Evolutionary conservation across 1,140 invertebrate species (phyloP).

Genomic region (Sycophila sp.): DNA sequence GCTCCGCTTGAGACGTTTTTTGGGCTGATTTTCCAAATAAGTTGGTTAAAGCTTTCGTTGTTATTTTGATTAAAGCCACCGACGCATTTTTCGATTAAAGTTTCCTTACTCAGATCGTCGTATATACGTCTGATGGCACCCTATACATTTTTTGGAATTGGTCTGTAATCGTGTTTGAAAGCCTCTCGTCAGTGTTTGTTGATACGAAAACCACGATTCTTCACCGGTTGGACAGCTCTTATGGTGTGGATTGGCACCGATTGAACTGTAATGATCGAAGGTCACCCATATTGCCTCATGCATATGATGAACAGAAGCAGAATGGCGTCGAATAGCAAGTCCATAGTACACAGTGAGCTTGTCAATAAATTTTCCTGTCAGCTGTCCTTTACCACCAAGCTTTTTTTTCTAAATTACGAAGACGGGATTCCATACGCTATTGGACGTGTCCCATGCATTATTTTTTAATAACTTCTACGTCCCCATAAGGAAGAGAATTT

Average conservation of each 20-base stretch:
- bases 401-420: slow-evolving; percentile 20
- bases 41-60: slow-evolving; percentile 20
- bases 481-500: not conserved
- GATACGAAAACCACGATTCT: slow-evolving; percentile 49
- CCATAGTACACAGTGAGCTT: no score
- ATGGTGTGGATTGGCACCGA: slow-evolving; percentile 26
- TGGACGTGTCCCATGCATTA: slow-evolving; percentile 47
- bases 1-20: not conserved
- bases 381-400: not conserved
- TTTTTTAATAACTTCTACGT: slow-evolving; percentile 41
- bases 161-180: not conserved
- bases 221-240: not conserved
- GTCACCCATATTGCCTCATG: slow-evolving; percentile 35
- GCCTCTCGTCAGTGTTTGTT: slow-evolving; percentile 37
- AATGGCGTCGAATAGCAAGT: not conserved
- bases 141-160: not conserved
- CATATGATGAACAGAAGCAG: slow-evolving; percentile 27
- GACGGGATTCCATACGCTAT: slow-evolving; percentile 39
- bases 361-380: not conserved
- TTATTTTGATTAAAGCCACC: slow-evolving; percentile 30
- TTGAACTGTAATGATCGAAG: slow-evolving; percentile 37
- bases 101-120: slow-evolving; percentile 29
- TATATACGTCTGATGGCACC: slow-evolving; percentile 2
- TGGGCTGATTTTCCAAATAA: slow-evolving; percentile 20
- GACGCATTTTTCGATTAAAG: slow-evolving; percentile 19